Percentiles rank a stretch among this genome's conserved stretches.
Conservation (phyloP, 2,888 invertebrate species). For the Trachelus iudaicus region DNA sequence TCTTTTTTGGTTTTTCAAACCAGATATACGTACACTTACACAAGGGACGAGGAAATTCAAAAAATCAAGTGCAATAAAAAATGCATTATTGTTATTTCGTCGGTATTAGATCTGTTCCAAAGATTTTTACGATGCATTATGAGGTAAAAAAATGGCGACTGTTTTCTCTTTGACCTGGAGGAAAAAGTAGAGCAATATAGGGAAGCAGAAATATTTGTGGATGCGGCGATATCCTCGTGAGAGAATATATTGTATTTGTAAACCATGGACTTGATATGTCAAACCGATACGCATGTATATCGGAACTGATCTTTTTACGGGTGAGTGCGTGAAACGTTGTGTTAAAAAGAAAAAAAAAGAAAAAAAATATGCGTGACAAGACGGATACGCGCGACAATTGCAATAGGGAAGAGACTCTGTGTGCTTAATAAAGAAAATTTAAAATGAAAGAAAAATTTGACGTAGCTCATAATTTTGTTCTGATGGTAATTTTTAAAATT, state of each 20-base stretch:
- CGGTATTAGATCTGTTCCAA: not conserved
- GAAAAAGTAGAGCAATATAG: not conserved
- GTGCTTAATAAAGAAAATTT: not conserved
- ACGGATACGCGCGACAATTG: not conserved
- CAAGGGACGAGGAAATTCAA: not conserved
- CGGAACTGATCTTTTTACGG: not conserved
- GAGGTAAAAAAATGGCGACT: not conserved
- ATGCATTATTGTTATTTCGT: not conserved
- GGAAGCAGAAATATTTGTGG: not conserved
- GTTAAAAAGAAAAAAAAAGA: not conserved
- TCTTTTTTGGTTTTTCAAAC: not conserved
- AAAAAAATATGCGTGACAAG: not conserved
- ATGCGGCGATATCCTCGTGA: not conserved
- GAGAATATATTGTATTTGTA: conserved; percentile 3
- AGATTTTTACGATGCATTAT: not conserved
- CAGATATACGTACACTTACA: not conserved
- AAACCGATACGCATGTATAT: not conserved
- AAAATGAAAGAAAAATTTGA: not conserved
- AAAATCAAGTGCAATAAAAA: not conserved
- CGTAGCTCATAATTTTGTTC: not conserved
- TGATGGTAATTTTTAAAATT: not conserved
- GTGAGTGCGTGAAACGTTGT: not conserved
- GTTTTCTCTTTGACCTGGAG: not conserved
- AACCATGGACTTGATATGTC: not conserved
- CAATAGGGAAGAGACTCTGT: not conserved